Evolutionary conservation across 1,140 invertebrate species (phyloP), one percentile per base, ranked within the genome.

Genomic region (Philotrypesis tridentata): DNA sequence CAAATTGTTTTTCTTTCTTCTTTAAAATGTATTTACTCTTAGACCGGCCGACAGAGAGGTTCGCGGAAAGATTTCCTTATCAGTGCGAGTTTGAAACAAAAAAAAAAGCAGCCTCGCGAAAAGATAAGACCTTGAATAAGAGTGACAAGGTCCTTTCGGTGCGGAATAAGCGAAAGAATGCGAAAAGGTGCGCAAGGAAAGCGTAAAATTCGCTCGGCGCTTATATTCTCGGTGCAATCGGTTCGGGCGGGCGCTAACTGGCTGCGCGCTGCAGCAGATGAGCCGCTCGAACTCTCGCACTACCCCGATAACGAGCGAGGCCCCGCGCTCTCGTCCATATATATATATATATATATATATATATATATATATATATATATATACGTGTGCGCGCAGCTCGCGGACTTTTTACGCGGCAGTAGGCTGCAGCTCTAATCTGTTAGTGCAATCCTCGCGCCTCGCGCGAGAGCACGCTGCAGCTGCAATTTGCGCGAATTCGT

Each of bases 241-340:
- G 63, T 14, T 25, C 65, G 31, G 83, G 68, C 87, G 86, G 82
- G 83, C 88, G 90, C 89, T 92, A 92, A 92, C 83, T 85, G 85
- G 80, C 86, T 17, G 43, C 14, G 48, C n/a, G n/a, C n/a, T n/a
- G n/a, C 33, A 5, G 33, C 84, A 87, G 86, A 82, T 82, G 85
- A 84, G 40, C 73, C 33, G 71, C 60, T 6, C 33, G 33, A 37
- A 33, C 80, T 55, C 87, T 92, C 89, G 83, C 91, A 92, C 90
- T 86, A 89, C 68, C 86, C 83, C 84, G 88, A 90, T 91, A 91
- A 91, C 88, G 71, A 90, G 88, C 75, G 61, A 65, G 61, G 61
- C 27, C n/a, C n/a, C 27, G 61, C n/a, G 23, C n/a, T 23, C 11
- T 61, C n/a, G 55, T 40, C 48, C n/a, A 55, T n/a, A 55, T 43